These are phyloP conservation scores for Dinocampus coccinellae DNA, from an alignment of 2,888 invertebrate species.

Conservation along the genomic window DNA sequence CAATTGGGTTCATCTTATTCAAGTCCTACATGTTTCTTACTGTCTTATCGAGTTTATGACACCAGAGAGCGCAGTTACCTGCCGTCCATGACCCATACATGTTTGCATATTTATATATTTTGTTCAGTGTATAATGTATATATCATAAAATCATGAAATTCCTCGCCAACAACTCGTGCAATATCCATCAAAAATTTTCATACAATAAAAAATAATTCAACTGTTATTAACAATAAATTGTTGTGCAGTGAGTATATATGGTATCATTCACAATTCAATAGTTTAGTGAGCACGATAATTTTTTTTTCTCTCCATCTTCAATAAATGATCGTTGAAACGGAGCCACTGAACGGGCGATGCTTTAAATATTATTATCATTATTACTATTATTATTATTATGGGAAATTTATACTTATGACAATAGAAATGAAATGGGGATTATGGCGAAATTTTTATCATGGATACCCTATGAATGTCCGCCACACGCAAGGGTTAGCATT, in stretches of 20 bases:
- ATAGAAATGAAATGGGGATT: neutral
- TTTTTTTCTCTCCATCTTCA: neutral
- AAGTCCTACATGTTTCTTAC: no score
- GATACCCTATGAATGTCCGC: neutral
- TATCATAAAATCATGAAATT: no score
- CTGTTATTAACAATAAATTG: conserved; percentile 14
- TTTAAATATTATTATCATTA: no score
- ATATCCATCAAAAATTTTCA: neutral
- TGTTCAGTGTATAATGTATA: no score
- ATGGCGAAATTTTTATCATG: neutral
- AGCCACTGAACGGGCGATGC: neutral
- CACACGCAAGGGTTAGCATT: conserved; percentile 27
- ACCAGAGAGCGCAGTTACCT: no score
- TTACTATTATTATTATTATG: conserved; percentile 3
- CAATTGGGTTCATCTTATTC: no score
- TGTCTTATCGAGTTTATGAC: no score
- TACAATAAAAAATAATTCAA: neutral
- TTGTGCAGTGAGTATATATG: neutral
- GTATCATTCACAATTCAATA: neutral
- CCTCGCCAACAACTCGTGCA: no score
- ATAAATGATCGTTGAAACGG: neutral
- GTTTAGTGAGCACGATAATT: conserved; percentile 1
- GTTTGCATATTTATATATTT: no score
- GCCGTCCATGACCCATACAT: no score
- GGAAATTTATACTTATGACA: conserved; percentile 11